phyloP scores from a whole-genome alignment of 2,888 invertebrate species.

The Melangyna quadrimaculata region DNA sequence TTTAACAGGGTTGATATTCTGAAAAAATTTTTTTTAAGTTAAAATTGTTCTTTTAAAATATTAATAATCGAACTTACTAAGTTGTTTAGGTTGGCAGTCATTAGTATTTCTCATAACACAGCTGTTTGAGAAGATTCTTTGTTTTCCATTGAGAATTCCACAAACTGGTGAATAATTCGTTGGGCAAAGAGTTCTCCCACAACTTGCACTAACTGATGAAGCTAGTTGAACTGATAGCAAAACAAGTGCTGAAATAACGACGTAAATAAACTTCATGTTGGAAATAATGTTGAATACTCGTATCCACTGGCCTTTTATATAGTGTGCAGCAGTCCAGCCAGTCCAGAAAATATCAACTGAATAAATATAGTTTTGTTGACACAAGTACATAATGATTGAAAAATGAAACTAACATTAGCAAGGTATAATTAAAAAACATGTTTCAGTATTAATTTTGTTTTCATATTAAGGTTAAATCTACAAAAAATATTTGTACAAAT shows the following conservation, averaged over 20 bases:
- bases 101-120: neutral
- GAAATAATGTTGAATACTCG: neutral
- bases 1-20: neutral
- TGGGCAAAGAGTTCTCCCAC: neutral
- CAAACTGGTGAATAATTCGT: conserved; percentile 21
- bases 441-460: too few species aligned
- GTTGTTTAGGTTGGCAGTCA: conserved; percentile 1
- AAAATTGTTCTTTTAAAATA: neutral
- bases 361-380: neutral
- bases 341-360: neutral
- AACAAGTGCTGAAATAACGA: neutral
- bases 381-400: too few species aligned
- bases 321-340: neutral
- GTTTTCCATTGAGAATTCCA: conserved; percentile 41
- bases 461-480: too few species aligned
- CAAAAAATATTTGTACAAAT: too few species aligned
- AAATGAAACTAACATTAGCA: too few species aligned
- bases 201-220: neutral
- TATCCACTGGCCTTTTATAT: neutral
- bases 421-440: too few species aligned
- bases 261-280: neutral
- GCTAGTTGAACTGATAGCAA: neutral
- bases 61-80: conserved; percentile 1
- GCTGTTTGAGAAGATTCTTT: neutral
- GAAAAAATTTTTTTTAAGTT: neutral